Percentiles rank a stretch among this genome's conserved stretches.
Evolutionary conservation across 2,888 invertebrate genomes (phyloP).

Genomic region (Macrostomum cliftonense): DNA sequence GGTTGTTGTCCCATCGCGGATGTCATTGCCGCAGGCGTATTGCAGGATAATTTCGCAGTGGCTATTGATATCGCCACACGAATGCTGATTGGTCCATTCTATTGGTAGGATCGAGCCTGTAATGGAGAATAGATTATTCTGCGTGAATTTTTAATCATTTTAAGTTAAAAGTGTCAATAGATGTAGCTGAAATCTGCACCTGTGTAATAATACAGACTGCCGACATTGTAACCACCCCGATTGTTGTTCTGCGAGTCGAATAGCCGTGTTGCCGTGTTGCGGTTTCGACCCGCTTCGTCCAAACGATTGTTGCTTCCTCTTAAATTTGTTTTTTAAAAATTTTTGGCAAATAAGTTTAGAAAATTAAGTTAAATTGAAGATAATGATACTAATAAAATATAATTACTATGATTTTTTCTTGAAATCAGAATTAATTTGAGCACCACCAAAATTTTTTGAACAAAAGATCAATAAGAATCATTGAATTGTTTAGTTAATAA

Average conservation of each 20-base stretch:
- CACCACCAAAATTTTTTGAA: too few relatives aligned
- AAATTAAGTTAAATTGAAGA: too few relatives aligned
- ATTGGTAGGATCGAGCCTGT: background rate
- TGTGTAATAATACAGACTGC: slow-evolving; percentile 24
- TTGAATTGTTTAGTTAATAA: too few relatives aligned
- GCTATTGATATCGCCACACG: slow-evolving; percentile 25
- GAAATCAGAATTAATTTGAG: too few relatives aligned
- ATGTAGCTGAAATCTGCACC: background rate
- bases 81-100: slow-evolving; percentile 36
- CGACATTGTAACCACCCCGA: slow-evolving; percentile 36
- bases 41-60: slow-evolving; percentile 35
- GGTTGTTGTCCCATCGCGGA: slow-evolving; percentile 34
- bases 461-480: too few relatives aligned
- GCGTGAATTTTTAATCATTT: background rate
- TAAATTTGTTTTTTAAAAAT: slow-evolving; percentile 13
- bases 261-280: slow-evolving; percentile 24
- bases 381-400: too few relatives aligned
- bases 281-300: slow-evolving; percentile 22
- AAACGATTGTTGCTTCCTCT: slow-evolving; percentile 34
- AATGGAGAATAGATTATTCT: too few relatives aligned
- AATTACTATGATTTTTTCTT: too few relatives aligned
- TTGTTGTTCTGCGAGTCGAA: slow-evolving; percentile 37
- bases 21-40: slow-evolving; percentile 30
- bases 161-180: too few relatives aligned
- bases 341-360: too few relatives aligned